phyloP scores from a whole-genome alignment of 2,888 invertebrate species.

The Andricus quercusramuli region DNA sequence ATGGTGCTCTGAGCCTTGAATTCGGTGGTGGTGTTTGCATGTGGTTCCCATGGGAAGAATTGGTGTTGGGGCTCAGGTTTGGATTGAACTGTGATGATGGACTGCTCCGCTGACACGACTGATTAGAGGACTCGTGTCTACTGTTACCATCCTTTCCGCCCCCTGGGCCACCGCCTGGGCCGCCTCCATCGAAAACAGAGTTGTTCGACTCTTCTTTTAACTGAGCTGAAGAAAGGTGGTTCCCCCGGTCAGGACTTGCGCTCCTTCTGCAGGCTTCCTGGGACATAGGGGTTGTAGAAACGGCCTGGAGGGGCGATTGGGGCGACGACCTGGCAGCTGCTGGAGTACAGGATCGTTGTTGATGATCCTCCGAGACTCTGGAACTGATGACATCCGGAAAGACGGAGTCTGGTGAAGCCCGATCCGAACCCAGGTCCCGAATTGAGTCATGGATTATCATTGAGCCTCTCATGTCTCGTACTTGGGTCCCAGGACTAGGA shows the following conservation, averaged over 20 bases:
- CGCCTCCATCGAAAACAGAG: constrained; percentile 81
- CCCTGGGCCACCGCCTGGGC: constrained; percentile 68
- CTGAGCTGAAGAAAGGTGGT: constrained; percentile 70
- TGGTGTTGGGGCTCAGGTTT: constrained; percentile 71
- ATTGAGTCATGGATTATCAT: constrained; percentile 60
- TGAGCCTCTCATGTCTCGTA: constrained; percentile 80
- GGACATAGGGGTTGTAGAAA: constrained; percentile 74
- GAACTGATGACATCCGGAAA: constrained; percentile 81
- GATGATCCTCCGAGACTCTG: constrained; percentile 70
- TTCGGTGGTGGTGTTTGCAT: constrained; percentile 63
- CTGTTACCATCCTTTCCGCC: constrained; percentile 61
- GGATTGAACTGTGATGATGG: constrained; percentile 74
- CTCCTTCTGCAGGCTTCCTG: constrained; percentile 69
- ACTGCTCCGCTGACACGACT: constrained; percentile 71
- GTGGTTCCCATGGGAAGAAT: constrained; percentile 58
- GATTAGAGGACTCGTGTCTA: constrained; percentile 61
- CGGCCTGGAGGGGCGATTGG: constrained; percentile 79
- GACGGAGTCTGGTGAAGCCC: constrained; percentile 81
- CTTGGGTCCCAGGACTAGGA: constrained; percentile 81
- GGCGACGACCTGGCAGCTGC: constrained; percentile 77
- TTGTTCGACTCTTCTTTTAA: constrained; percentile 80
- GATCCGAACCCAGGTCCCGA: constrained; percentile 77
- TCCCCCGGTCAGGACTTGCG: constrained; percentile 70
- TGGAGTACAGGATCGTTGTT: constrained; percentile 71
- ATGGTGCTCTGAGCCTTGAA: constrained; percentile 76